Base-by-base conservation (phyloP, 2,113 vertebrate genomes). In the Syrrhaptes paradoxus region DNA sequence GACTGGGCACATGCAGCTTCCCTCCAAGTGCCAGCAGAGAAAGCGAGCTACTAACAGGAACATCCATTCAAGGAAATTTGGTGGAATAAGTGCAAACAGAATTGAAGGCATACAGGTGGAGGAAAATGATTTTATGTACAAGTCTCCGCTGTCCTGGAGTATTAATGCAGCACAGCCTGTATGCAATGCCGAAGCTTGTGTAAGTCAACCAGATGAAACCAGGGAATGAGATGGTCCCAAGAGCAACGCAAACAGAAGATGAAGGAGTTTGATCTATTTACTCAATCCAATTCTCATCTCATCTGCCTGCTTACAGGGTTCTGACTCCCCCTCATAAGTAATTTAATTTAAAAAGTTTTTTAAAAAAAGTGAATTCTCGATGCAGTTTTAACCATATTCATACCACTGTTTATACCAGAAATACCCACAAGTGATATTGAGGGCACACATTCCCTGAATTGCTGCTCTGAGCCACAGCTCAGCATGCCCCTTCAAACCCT, bases 351-450 rank as follows among this genome's bases (percentile, higher is more conserved):
- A 41, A 13, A 24, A 3, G 2, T 51, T 49, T 51, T 51, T 52
- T 28, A 71, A 70, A 52, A 17, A 31, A 14, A 32, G 5, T 12
- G 5, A 71, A 70, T 68, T 57, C 24, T 73, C 24, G 12, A 38
- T 34, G 29, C 25, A 41, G 26, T 55, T 82, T 84, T 70, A 83
- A 46, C 26, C 13, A 28, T 0, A 1, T 78, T 87, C 66, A 49
- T 14, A 52, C 13, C 21, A 49, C 20, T 29, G 6, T 43, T 66
- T 36, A 59, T 16, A 66, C 16, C 31, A 85, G 58, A 85, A 85
- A 78, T 72, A 36, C 16, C 13, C 32, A 34, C 0, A 0, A 22
- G 29, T 18, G 2, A 0, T 20, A 5, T 32, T 52, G 20, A 38
- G 32, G 26, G 24, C 0, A 0, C 5, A 1, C 3, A 2, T 73